These are phyloP conservation scores for Drosophila hydei DNA, from an alignment of 1,140 invertebrate species.

Conservation along the genomic window DNA sequence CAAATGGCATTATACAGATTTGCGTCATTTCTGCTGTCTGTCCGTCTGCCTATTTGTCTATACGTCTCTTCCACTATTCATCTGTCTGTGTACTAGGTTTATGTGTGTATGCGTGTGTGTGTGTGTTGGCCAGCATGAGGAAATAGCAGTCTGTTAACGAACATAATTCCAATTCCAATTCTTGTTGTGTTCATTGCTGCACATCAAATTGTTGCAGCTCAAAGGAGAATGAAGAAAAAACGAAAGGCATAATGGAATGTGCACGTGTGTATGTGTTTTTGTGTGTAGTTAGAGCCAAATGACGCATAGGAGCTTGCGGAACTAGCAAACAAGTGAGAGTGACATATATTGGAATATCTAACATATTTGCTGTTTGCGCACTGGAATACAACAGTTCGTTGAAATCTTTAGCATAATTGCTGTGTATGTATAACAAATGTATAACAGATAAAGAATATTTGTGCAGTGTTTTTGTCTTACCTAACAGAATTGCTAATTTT, in stretches of 20 bases:
- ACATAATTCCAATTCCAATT: constrained; percentile 40
- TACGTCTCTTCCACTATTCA: neutral
- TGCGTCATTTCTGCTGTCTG: constrained; percentile 69
- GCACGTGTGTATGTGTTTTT: neutral
- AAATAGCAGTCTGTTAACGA: constrained; percentile 38
- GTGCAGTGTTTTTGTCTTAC: no score
- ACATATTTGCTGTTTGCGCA: neutral
- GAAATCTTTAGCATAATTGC: neutral
- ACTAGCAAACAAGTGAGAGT: constrained; percentile 1
- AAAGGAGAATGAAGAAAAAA: constrained; percentile 26
- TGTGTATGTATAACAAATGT: neutral
- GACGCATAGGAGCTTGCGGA: constrained; percentile 12
- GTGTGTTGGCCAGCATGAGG: constrained; percentile 19
- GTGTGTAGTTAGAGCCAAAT: constrained; percentile 11
- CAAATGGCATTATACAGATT: constrained; percentile 74
- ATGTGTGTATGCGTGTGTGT: neutral
- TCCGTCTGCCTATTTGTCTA: constrained; percentile 5
- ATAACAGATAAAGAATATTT: no score
- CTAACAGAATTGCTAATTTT: neutral
- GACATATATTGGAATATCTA: constrained; percentile 4
- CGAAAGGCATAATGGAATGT: neutral
- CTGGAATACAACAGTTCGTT: neutral
- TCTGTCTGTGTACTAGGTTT: neutral
- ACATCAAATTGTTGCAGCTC: constrained; percentile 36
- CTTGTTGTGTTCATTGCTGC: constrained; percentile 18